Conservation (phyloP, 2,797 vertebrate genomes). For the Coreius guichenoti region DNA sequence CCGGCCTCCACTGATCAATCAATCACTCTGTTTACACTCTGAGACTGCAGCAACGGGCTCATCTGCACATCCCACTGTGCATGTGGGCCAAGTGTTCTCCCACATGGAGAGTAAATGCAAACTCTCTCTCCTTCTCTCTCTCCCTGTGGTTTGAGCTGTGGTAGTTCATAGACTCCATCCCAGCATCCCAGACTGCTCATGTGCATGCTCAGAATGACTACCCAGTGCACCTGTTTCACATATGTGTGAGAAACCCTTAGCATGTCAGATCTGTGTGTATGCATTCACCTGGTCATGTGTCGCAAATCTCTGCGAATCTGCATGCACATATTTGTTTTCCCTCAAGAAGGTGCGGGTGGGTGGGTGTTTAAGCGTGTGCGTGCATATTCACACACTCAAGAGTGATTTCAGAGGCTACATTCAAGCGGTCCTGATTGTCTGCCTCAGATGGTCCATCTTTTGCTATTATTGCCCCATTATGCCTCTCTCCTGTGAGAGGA, state of each 20-base stretch:
- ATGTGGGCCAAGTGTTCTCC: constrained; percentile 38
- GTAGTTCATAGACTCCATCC: constrained; percentile 38
- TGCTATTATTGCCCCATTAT: constrained; percentile 80
- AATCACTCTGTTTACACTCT: constrained; percentile 47
- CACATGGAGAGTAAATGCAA: constrained; percentile 48
- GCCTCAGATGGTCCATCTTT: constrained; percentile 83
- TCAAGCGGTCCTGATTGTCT: constrained; percentile 75
- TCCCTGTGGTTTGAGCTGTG: neutral
- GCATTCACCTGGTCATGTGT: constrained; percentile 62
- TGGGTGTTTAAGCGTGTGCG: constrained; percentile 59
- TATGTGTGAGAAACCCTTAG: neutral
- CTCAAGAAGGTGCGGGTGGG: constrained; percentile 42
- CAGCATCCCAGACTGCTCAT: neutral
- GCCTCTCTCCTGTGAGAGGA: constrained; percentile 73
- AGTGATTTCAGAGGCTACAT: constrained; percentile 48
- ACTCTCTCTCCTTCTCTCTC: neutral
- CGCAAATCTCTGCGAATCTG: constrained; percentile 22
- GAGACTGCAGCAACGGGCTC: constrained; percentile 38
- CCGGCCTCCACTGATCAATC: constrained; percentile 47
- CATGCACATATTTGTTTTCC: constrained; percentile 30
- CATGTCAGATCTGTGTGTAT: constrained; percentile 13
- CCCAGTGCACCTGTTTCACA: constrained; percentile 47
- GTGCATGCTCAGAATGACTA: constrained; percentile 39
- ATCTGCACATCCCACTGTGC: constrained; percentile 51
- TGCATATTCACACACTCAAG: constrained; percentile 56